A percentile compares a stretch with the other conserved stretches of the same genome.
Evolutionary conservation across 2,888 invertebrate genomes (phyloP).

Genomic region (Mermis nigrescens): DNA sequence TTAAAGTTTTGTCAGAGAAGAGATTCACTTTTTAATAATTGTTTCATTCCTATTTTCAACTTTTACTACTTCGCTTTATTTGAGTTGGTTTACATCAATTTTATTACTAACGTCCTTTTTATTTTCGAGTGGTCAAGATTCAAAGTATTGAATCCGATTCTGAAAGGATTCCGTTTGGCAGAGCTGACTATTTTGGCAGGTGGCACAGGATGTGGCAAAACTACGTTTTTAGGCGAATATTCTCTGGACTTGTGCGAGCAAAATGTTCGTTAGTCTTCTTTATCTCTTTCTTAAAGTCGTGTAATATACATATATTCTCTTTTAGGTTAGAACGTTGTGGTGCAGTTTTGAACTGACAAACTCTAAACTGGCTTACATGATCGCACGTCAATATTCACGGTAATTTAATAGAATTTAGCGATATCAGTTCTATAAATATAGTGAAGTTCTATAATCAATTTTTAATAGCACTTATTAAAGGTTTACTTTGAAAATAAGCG

Average conservation of each 20-base stretch:
- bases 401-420: too few relatives aligned
- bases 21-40: too few relatives aligned
- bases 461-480: too few relatives aligned
- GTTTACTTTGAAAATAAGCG: neutral
- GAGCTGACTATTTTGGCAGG: slow-evolving; percentile 84
- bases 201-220: slow-evolving; percentile 85
- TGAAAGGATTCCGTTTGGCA: slow-evolving; percentile 77
- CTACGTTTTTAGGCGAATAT: slow-evolving; percentile 88
- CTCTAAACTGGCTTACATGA: slow-evolving; percentile 60
- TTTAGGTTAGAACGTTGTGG: slow-evolving; percentile 69
- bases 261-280: slow-evolving; percentile 45
- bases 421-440: too few relatives aligned
- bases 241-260: slow-evolving; percentile 80
- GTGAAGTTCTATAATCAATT: too few relatives aligned
- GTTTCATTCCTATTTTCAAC: too few relatives aligned
- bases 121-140: slow-evolving; percentile 83
- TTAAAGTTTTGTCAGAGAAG: too few relatives aligned
- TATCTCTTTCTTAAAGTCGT: neutral
- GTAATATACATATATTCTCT: too few relatives aligned
- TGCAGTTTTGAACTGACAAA: slow-evolving; percentile 93
- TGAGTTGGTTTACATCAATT: too few relatives aligned
- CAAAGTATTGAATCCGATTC: slow-evolving; percentile 55
- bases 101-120: too few relatives aligned
- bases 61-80: too few relatives aligned
- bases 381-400: slow-evolving; percentile 65